Evolutionary conservation across 2,797 vertebrate species (phyloP).

Genomic region (Sternarchorhynchus goeldii): DNA sequence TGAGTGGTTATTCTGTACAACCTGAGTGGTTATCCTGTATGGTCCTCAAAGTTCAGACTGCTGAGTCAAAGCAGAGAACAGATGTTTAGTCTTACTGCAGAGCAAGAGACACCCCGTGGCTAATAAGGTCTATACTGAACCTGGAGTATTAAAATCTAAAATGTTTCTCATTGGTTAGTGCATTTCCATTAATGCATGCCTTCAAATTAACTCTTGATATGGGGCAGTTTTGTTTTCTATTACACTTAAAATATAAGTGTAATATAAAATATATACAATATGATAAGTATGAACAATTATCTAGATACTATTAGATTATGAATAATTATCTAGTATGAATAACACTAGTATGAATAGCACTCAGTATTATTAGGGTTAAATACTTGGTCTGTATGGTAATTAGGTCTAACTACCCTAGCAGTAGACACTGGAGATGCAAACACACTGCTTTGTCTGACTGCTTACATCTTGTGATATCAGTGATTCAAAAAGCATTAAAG

Average conservation of each 20-base stretch:
- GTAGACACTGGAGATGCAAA: too few species aligned
- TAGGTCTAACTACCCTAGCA: too few species aligned
- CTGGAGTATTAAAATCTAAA: conserved; percentile 36
- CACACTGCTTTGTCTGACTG: too few species aligned
- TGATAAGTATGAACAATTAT: too few species aligned
- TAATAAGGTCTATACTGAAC: conserved; percentile 20
- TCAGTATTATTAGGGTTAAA: too few species aligned
- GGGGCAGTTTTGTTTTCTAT: conserved; percentile 8
- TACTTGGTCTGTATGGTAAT: too few species aligned
- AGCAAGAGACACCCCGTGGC: conserved; percentile 9
- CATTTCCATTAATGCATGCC: conserved; percentile 36
- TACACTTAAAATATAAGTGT: conserved; percentile 14
- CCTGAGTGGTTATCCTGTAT: not conserved
- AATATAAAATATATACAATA: not conserved
- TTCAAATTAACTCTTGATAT: conserved; percentile 24
- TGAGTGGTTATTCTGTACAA: not conserved
- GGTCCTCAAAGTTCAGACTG: not conserved
- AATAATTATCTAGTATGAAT: too few species aligned
- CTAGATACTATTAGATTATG: too few species aligned
- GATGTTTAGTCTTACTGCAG: conserved; percentile 11
- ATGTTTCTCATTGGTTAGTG: conserved; percentile 30
- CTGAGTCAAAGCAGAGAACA: conserved; percentile 15
- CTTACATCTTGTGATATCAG: too few species aligned
- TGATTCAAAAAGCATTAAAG: too few species aligned
- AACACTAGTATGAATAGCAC: too few species aligned